Evolutionary conservation across 2,113 vertebrate genomes (phyloP).

Genomic region (Brienomyrus brachyistius): DNA sequence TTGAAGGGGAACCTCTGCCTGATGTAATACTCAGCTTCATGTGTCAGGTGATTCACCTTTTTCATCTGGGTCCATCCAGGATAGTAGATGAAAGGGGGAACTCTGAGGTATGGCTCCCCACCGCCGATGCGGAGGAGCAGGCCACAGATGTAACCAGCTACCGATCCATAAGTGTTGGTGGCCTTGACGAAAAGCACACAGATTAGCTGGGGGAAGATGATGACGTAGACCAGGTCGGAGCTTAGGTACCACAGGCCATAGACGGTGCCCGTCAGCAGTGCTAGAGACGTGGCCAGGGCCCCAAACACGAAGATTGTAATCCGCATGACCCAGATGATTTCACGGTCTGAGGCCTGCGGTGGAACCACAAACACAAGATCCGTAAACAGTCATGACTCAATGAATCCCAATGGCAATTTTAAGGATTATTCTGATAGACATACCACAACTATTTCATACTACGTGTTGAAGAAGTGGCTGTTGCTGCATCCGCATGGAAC

Average conservation of each 20-base stretch:
- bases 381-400: not conserved
- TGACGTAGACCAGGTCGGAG: conserved; percentile 92
- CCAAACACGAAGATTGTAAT: conserved; percentile 87
- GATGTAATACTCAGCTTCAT: conserved; percentile 62
- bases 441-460: not conserved
- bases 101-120: conserved; percentile 87
- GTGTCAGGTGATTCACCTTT: conserved; percentile 52
- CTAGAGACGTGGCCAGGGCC: conserved; percentile 87
- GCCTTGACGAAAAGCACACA: conserved; percentile 88
- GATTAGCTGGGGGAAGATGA: conserved; percentile 93
- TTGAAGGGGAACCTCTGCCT: conserved; percentile 90
- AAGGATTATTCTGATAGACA: not conserved
- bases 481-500: not conserved
- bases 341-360: conserved; percentile 83
- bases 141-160: conserved; percentile 83
- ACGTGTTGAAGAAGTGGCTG: not conserved
- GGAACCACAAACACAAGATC: conserved; percentile 25
- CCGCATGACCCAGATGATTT: conserved; percentile 94
- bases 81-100: conserved; percentile 88
- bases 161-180: conserved; percentile 90
- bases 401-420: not conserved
- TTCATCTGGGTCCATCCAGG: conserved; percentile 66
- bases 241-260: conserved; percentile 97
- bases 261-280: conserved; percentile 80
- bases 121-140: conserved; percentile 83